Conservation (phyloP, 2,797 vertebrate species). For the Netta rufina region DNA sequence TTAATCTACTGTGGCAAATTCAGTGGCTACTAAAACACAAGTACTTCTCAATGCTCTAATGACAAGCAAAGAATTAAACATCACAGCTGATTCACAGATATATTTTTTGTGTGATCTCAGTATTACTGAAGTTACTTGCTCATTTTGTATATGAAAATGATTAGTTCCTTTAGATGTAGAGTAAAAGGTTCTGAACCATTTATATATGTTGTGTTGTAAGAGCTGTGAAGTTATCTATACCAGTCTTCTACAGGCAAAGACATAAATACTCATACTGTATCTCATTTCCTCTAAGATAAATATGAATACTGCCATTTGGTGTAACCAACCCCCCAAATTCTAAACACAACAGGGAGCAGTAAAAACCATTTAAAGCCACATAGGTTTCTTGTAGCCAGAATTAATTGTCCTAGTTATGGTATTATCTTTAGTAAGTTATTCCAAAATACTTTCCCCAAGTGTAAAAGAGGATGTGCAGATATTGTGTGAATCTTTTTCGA, state of each 20-base stretch:
- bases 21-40: background rate
- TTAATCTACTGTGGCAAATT: background rate
- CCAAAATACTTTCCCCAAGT: background rate
- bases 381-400: background rate
- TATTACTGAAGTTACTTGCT: background rate
- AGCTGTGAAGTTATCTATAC: background rate
- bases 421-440: background rate
- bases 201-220: background rate
- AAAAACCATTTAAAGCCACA: background rate
- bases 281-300: background rate
- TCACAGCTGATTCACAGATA: background rate
- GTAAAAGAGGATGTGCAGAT: background rate
- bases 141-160: background rate
- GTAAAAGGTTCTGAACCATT: background rate
- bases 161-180: background rate
- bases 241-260: background rate
- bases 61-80: background rate
- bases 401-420: background rate
- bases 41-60: background rate
- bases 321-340: accelerated
- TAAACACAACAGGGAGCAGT: background rate
- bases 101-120: background rate
- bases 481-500: background rate
- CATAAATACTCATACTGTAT: background rate
- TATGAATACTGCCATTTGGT: background rate